Evolutionary conservation across 2,797 vertebrate species (phyloP), one percentile per base, ranked within the genome.

Genomic region (Rousettus madagascariensis): DNA sequence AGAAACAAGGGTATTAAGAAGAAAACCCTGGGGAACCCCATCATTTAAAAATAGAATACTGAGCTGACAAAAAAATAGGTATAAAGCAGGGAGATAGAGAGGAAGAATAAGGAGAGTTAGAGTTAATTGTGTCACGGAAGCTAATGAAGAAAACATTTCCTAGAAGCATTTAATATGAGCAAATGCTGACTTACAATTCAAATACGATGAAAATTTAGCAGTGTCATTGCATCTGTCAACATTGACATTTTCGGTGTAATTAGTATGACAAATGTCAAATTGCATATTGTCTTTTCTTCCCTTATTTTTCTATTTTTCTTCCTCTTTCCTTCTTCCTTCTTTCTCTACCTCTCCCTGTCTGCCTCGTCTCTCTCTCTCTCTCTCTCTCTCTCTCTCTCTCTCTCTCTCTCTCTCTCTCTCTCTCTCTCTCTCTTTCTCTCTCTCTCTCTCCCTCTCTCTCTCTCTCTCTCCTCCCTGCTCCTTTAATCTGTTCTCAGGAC

Each of bases 311-410:
- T 7, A 7, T 53, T 10, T 15, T 38, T 26, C 15, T 7, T 1
- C 6, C 11, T 5, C 22, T 8, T 7, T 3, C 8, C 3, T 0
- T 2, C 5, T 17, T 17, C 6, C 24, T 0, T 13, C 12, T 17
- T 5, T 41, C 10, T 49, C 26, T 79, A 49, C 46, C 26, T 24
- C 16, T 51, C 7, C 1, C 6, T 11, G 6, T 36, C 13, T 9
- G 28, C 10, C 7, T 26, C 22, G 8, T 11, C 9, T 46, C 12
- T 12, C 12, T 2, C 0, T 46, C 2, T 24, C 20, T 49, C 33
- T 41, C 41, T 8, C 41, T 41, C 9, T 46, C 10, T 46, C 43
- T 46, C 43, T 46, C 43, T 46, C 43, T 46, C 9, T 46, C 13
- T 46, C 3, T 13, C 46, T 46, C 46, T 46, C 46, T 46, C 46